These are phyloP conservation scores for Musca domestica DNA, from an alignment of 1,140 invertebrate species.

Conservation along the genomic window DNA sequence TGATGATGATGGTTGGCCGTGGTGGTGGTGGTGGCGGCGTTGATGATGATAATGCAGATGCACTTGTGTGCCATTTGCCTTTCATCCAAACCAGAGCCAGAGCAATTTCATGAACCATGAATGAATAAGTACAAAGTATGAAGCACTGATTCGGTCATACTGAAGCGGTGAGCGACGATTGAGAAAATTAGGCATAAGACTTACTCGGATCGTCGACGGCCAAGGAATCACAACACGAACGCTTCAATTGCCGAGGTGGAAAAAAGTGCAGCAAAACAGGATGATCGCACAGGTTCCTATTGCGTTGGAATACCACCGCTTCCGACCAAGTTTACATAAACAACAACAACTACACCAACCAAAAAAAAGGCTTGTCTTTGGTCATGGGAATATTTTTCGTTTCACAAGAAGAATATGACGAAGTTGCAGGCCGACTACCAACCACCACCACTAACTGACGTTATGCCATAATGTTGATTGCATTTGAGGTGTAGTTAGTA, in stretches of 20 bases:
- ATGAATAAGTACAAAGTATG: neutral
- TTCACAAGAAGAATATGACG: neutral
- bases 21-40: neutral
- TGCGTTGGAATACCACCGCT: neutral
- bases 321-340: neutral
- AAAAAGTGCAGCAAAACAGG: neutral
- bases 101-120: no score
- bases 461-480: neutral
- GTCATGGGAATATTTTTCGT: constrained; percentile 10
- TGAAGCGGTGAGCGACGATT: neutral
- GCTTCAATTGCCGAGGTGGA: neutral
- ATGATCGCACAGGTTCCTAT: no score
- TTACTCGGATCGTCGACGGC: no score
- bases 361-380: neutral
- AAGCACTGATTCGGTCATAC: neutral
- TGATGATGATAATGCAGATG: neutral
- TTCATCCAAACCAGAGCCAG: neutral
- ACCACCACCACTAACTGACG: neutral
- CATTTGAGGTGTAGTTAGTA: neutral
- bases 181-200: constrained; percentile 14
- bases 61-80: neutral
- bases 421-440: neutral
- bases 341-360: neutral
- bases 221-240: no score
- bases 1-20: no score